A percentile compares a stretch with the other conserved stretches of the same genome.
Conservation (phyloP, 2,113 vertebrate species). For the Nematolebias whitei region DNA sequence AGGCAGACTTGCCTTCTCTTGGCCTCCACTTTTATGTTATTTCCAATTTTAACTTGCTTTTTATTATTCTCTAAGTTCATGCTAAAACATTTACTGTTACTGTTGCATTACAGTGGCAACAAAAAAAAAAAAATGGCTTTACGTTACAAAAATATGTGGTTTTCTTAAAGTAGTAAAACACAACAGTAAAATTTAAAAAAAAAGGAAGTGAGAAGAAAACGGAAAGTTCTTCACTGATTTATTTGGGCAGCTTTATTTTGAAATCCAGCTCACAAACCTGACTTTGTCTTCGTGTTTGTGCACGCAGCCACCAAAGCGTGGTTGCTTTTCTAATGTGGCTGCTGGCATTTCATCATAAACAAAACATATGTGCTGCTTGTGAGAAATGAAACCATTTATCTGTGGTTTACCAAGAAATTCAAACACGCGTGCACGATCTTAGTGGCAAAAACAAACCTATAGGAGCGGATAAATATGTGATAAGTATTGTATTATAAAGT, state of each 20-base stretch:
- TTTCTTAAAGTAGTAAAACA: background rate
- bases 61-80: conserved; percentile 9
- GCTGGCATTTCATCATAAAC: conserved; percentile 19
- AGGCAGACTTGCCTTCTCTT: conserved; percentile 17
- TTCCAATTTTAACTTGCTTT: conserved; percentile 32
- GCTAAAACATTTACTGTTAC: background rate
- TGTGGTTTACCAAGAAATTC: conserved; percentile 14
- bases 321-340: conserved; percentile 34
- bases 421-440: background rate
- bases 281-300: conserved; percentile 1
- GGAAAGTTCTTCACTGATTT: background rate
- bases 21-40: conserved; percentile 22
- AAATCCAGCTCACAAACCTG: conserved; percentile 16
- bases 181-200: conserved; percentile 3
- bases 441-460: background rate
- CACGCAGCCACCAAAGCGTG: conserved; percentile 4
- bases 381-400: conserved; percentile 11
- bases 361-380: conserved; percentile 7
- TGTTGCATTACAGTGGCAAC: background rate
- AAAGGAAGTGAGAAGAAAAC: conserved; percentile 4
- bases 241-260: conserved; percentile 34
- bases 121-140: background rate
- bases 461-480: background rate
- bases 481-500: background rate
- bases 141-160: background rate